Evolutionary conservation across 2,888 invertebrate species (phyloP), one percentile per base, ranked within the genome.

Genomic region (Mythimna pallens): DNA sequence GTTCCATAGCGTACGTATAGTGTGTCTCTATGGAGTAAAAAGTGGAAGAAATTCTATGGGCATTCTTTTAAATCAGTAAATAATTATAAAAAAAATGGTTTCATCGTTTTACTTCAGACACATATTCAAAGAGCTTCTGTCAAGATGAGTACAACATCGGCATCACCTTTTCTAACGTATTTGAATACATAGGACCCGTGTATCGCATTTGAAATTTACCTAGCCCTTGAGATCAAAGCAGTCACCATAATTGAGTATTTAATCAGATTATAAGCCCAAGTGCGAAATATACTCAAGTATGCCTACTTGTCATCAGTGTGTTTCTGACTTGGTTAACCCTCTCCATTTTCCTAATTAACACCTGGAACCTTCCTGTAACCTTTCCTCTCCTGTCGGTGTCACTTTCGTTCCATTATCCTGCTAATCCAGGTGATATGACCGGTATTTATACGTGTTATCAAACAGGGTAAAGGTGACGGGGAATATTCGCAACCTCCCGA

Each of bases 371-470:
- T 47, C 20, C 25, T 22, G 22, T 47, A 62, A 52, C 52, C 71
- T 69, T 73, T 72, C 76, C 80, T 83, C 69, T 69, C 52, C 12
- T 20, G 61, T 77, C 74, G 34, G 40, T 25, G 54, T 69, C 67
- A 63, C 73, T 52, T 84, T 81, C 62, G 73, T 73, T 59, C 67
- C 58, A 84, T 81, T 76, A 69, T 76, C 62, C 52, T 22, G 50
- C 14, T 84, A 86, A 84, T 84, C 73, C 70, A 36, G 58, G 61
- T 74, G 58, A 71, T 74, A 73, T 66, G 36, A 55, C 43, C 20
- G 65, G 66, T 67, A 73, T 71, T 52, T 74, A 58, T 70, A 55
- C 17, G 17, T 68, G 70, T 70, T 67, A 73, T 67, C 55, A 69
- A 70, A 76, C n/a, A 61, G 57, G 57, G 59, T 25, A 25, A 61